Percentiles rank a stretch among this genome's conserved stretches.
phyloP scores from a whole-genome alignment of 2,113 vertebrate species.

The Petromus typicus region DNA sequence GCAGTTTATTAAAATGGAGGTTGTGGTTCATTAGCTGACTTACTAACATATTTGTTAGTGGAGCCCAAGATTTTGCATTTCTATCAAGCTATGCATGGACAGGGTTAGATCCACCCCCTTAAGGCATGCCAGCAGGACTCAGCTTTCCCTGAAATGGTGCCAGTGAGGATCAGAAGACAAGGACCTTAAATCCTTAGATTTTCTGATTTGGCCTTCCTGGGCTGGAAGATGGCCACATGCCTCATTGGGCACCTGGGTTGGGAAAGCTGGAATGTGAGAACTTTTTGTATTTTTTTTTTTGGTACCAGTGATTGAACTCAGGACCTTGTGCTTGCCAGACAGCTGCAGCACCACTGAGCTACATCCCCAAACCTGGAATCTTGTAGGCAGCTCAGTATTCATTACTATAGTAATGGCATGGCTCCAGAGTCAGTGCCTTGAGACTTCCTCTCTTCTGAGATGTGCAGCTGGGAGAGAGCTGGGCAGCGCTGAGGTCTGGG shows the following conservation, averaged over 20 bases:
- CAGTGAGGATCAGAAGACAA: not conserved
- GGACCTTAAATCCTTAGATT: accelerated
- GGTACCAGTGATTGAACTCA: too few relatives aligned
- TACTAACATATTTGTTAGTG: not conserved
- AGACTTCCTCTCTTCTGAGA: not conserved
- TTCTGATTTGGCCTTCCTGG: not conserved
- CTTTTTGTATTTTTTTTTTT: too few relatives aligned
- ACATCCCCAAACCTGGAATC: too few relatives aligned
- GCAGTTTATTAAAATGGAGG: not conserved
- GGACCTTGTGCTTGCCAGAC: too few relatives aligned
- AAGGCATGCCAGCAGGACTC: not conserved
- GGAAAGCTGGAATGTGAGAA: not conserved
- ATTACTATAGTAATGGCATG: not conserved
- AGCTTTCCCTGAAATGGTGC: not conserved
- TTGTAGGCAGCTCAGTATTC: not conserved
- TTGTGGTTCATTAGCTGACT: not conserved
- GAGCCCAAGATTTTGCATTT: not conserved
- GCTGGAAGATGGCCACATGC: not conserved
- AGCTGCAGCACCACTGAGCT: too few relatives aligned
- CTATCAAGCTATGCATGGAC: not conserved
- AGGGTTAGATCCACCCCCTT: not conserved
- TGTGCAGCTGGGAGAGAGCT: not conserved
- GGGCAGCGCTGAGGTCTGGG: not conserved
- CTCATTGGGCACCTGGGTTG: not conserved
- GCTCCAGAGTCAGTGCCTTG: not conserved